Evolutionary conservation across 1,140 invertebrate species (phyloP).

Genomic region (Bradysia coprophila): DNA sequence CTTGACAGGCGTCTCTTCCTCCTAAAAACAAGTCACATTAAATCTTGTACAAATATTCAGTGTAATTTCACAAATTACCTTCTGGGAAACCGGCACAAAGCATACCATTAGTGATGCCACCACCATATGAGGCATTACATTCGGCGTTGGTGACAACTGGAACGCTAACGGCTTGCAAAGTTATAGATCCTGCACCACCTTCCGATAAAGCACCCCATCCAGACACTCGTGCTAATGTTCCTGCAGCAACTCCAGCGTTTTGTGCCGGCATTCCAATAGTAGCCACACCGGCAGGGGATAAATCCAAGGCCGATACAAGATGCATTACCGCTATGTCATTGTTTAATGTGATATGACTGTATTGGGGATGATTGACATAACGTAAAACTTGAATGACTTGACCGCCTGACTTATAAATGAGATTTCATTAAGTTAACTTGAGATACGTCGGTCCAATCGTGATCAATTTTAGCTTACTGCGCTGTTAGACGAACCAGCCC

Average conservation of each 20-base stretch:
- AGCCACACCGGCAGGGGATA: too few relatives aligned
- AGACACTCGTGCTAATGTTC: constrained; percentile 19
- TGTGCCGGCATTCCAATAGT: constrained; percentile 12
- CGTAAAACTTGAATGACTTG: too few relatives aligned
- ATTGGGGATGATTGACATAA: too few relatives aligned
- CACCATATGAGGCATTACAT: constrained; percentile 11
- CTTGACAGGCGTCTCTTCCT: constrained; percentile 56
- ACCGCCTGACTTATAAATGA: too few relatives aligned
- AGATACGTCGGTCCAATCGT: too few relatives aligned
- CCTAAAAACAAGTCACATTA: too few relatives aligned
- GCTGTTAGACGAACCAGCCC: too few relatives aligned
- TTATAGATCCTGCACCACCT: constrained; percentile 9
- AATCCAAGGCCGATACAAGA: too few relatives aligned
- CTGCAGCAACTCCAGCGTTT: constrained; percentile 10
- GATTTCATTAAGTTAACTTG: too few relatives aligned
- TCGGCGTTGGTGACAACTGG: constrained; percentile 12
- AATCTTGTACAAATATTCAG: constrained; percentile 33
- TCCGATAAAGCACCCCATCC: constrained; percentile 22
- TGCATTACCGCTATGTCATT: too few relatives aligned
- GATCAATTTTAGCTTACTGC: too few relatives aligned
- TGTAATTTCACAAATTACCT: constrained; percentile 39
- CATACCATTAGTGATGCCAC: constrained; percentile 37
- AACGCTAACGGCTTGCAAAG: constrained; percentile 20
- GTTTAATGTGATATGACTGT: too few relatives aligned
- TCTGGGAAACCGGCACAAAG: constrained; percentile 52